Evolutionary conservation across 2,888 invertebrate genomes (phyloP).

Genomic region (Athalia rosae): DNA sequence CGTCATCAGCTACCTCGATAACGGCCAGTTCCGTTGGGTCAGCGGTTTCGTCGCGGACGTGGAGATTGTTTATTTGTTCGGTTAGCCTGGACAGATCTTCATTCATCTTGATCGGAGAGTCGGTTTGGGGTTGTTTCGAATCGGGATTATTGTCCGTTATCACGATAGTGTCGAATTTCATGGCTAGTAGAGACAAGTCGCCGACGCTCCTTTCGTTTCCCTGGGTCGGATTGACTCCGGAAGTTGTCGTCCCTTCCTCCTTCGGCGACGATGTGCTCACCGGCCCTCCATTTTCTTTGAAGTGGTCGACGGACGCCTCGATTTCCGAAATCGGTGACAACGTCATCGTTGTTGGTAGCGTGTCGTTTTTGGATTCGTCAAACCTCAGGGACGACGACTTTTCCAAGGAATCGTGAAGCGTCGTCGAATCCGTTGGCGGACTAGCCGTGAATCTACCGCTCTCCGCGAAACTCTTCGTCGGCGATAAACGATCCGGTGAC

Average conservation of each 20-base stretch:
- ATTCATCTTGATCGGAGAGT: constrained; percentile 14
- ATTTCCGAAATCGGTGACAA: constrained; percentile 53
- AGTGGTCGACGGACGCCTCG: constrained; percentile 46
- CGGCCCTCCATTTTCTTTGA: neutral
- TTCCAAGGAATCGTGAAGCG: constrained; percentile 43
- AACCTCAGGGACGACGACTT: constrained; percentile 40
- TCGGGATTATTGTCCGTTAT: neutral
- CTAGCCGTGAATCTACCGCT: constrained; percentile 57
- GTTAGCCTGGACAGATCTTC: constrained; percentile 21
- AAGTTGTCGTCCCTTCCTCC: neutral
- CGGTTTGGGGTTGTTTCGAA: neutral
- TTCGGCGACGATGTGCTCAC: constrained; percentile 19
- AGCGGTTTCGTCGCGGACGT: neutral
- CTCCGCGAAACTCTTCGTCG: constrained; percentile 47
- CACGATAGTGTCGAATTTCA: neutral
- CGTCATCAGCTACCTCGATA: neutral
- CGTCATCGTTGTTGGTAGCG: constrained; percentile 44
- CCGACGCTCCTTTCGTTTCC: constrained; percentile 11
- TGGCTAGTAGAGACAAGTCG: constrained; percentile 11
- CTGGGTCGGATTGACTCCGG: neutral
- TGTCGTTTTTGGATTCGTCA: constrained; percentile 50
- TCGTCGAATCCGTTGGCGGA: constrained; percentile 54
- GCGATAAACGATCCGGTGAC: constrained; percentile 38
- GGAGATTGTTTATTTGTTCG: constrained; percentile 37
- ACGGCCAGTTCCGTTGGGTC: neutral